Evolutionary conservation across 2,888 invertebrate species (phyloP), one percentile per base, ranked within the genome.

Genomic region (Ommatoiulus sabulosus): DNA sequence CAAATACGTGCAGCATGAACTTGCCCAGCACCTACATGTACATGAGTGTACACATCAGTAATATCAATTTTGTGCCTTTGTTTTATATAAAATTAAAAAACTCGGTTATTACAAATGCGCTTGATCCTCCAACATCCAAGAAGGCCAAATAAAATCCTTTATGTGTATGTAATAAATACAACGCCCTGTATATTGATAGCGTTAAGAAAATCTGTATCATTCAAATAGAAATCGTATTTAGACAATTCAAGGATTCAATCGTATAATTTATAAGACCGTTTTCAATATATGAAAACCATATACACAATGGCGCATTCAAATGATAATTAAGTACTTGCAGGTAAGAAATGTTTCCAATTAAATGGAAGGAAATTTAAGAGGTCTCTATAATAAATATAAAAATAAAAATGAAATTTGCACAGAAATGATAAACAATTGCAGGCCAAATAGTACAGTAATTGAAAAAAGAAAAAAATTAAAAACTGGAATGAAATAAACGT

Each of bases 331-430:
- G 80, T 43, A 35, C 15, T 80, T 80, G 10, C 35, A 80, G 35
- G 80, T 80, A 43, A 80, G 35, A 80, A 80, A 80, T 20, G 63
- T 43, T 80, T 72, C 72, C 72, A 80, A 80, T 17, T 35, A 80
- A 80, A 80, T 80, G 80, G 80, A 80, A 80, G 12, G 35, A 43
- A 43, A 35, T 80, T 43, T 80, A 80, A 24, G 35, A 80, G 35
- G 80, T 80, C 35, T 15, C 80, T 3, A 35, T 80, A 80, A 80
- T 80, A 80, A 80, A 80, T 80, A 80, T 80, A 80, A 80, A 80
- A 80, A 72, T 72, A 72, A 10, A 72, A 72, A 24, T 72, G 24
- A 24, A 24, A 72, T 72, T 24, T 24, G 8, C 72, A 3, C 72
- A 72, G 72, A 72, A 80, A 3, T 15, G 15, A 43, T 43, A 24